Conservation (phyloP, 2,113 vertebrate genomes). For the Anarhynchus alexandrinus region DNA sequence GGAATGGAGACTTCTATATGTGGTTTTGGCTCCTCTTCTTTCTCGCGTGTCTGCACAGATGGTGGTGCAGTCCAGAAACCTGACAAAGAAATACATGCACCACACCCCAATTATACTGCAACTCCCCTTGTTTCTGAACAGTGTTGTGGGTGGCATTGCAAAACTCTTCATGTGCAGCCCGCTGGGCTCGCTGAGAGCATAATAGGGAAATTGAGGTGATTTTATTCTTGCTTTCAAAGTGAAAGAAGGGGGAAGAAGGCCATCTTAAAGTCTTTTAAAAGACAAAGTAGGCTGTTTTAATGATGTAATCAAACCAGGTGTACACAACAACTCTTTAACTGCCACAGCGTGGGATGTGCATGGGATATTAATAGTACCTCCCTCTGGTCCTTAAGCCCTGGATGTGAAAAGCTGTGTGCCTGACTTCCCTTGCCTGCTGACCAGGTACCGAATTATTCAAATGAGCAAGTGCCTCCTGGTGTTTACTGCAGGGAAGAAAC, state of each 20-base stretch:
- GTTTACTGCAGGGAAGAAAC: not conserved
- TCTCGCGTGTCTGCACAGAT: not conserved
- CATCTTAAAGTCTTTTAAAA: not conserved
- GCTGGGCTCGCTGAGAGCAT: not conserved
- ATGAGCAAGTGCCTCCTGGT: not conserved
- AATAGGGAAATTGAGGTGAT: not conserved
- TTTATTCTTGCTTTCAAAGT: not conserved
- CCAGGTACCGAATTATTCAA: not conserved
- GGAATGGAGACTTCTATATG: not conserved
- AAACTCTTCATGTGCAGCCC: not conserved
- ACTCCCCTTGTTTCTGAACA: not conserved
- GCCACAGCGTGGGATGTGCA: accelerated
- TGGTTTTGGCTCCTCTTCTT: not conserved
- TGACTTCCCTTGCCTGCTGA: not conserved
- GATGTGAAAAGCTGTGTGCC: not conserved
- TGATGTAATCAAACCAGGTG: not conserved
- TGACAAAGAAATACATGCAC: not conserved
- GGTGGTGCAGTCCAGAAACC: not conserved
- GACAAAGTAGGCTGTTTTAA: not conserved
- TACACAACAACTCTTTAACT: not conserved
- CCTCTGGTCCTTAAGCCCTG: not conserved
- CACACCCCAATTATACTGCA: not conserved
- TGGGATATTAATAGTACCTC: not conserved
- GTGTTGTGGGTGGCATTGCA: not conserved
- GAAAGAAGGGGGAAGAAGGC: not conserved